Conservation (phyloP, 1,140 invertebrate genomes). For the Archivesica marissinica region DNA sequence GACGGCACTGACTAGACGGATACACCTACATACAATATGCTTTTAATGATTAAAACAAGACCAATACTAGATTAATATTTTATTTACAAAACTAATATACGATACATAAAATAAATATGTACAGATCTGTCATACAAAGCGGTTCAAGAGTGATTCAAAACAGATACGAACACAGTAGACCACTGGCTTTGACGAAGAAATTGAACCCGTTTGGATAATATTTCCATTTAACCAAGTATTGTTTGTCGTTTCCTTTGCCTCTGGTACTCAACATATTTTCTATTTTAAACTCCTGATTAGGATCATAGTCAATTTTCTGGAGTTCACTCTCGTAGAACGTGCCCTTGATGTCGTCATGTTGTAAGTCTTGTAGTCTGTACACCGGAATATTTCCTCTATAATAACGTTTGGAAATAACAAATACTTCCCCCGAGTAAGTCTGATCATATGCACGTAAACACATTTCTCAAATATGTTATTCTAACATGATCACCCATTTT, state of each 20-base stretch:
- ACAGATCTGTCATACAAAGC: too few species aligned
- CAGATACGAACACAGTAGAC: too few species aligned
- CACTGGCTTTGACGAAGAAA: slow-evolving; percentile 4
- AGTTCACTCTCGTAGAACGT: slow-evolving; percentile 61
- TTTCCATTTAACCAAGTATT: slow-evolving; percentile 59
- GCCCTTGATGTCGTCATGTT: slow-evolving; percentile 47
- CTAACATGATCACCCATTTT: slow-evolving; percentile 60
- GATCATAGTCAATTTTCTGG: slow-evolving; percentile 47
- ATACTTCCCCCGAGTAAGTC: slow-evolving; percentile 63
- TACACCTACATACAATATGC: too few species aligned
- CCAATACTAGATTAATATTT: too few species aligned
- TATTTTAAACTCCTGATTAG: slow-evolving; percentile 49
- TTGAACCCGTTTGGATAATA: slow-evolving; percentile 52
- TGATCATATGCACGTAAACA: slow-evolving; percentile 83
- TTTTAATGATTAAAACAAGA: too few species aligned
- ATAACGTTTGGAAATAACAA: slow-evolving; percentile 35
- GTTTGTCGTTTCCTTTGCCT: slow-evolving; percentile 65
- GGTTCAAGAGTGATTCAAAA: too few species aligned
- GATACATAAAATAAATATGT: too few species aligned
- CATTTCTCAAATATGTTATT: slow-evolving; percentile 79
- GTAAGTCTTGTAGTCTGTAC: slow-evolving; percentile 48
- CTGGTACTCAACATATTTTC: slow-evolving; percentile 60
- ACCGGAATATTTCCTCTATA: slow-evolving; percentile 37
- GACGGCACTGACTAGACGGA: too few species aligned
- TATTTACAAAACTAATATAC: too few species aligned